phyloP scores from a whole-genome alignment of 2,888 invertebrate species.

The Formica aserva region DNA sequence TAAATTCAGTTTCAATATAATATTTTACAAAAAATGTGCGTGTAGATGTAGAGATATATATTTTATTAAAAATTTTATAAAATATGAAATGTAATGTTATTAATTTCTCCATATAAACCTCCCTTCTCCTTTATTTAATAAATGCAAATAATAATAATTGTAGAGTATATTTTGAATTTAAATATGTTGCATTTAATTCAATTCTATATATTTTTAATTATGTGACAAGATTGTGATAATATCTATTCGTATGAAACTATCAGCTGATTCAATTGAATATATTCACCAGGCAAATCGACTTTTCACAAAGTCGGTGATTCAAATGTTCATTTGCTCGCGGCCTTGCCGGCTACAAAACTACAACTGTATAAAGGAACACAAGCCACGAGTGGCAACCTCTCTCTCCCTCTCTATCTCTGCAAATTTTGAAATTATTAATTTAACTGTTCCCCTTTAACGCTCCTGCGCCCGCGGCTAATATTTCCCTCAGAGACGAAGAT shows the following conservation, averaged over 20 bases:
- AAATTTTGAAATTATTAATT: conserved; percentile 78
- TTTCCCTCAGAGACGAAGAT: conserved; percentile 60
- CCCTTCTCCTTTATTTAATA: background rate
- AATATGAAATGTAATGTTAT: background rate
- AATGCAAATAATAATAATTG: background rate
- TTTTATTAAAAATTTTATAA: background rate
- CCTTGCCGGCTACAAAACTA: conserved; percentile 18
- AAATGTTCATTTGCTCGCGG: conserved; percentile 23
- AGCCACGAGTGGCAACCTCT: conserved; percentile 63
- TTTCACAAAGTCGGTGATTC: conserved; percentile 3
- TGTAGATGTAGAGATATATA: background rate
- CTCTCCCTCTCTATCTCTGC: conserved; percentile 57
- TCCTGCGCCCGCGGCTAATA: conserved; percentile 71
- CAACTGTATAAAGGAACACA: conserved; percentile 49
- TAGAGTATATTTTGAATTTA: background rate
- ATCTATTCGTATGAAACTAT: background rate
- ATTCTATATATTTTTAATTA: background rate
- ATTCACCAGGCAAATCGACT: conserved; percentile 22
- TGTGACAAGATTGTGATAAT: background rate
- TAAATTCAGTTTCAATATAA: background rate
- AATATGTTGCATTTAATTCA: background rate
- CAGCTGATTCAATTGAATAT: conserved; percentile 16
- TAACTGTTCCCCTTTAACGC: conserved; percentile 73
- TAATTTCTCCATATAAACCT: background rate
- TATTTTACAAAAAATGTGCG: background rate